Conservation (phyloP, 2,797 vertebrate species). For the Tachyglossus aculeatus region DNA sequence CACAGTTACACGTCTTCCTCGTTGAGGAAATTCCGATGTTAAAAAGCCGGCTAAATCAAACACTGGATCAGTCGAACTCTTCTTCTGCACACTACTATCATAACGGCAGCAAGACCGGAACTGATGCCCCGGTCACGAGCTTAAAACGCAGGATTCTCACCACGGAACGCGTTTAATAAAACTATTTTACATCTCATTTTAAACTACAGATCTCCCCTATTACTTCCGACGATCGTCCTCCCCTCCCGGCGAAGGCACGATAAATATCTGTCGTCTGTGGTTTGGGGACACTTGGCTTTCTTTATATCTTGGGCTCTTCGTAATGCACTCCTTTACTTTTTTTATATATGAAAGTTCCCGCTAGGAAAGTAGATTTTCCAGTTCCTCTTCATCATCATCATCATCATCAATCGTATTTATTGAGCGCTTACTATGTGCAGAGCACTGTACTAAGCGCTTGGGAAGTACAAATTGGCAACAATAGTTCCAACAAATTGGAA, state of each 20-base stretch:
- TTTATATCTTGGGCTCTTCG: constrained; percentile 16
- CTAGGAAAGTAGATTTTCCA: constrained; percentile 17
- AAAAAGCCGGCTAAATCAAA: too few species aligned
- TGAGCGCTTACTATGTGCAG: too few species aligned
- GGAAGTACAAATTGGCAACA: too few species aligned
- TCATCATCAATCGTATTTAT: too few species aligned
- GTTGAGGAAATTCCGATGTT: too few species aligned
- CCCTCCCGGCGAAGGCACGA: constrained; percentile 8
- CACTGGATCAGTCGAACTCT: too few species aligned
- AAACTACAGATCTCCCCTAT: constrained; percentile 18
- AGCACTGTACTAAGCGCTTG: too few species aligned
- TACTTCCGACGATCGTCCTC: background rate
- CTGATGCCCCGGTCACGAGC: constrained; percentile 25
- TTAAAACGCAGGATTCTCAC: constrained; percentile 16
- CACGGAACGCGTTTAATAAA: constrained; percentile 16
- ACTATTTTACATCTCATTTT: constrained; percentile 24
- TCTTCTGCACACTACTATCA: too few species aligned
- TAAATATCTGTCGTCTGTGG: background rate
- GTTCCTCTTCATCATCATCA: constrained; percentile 24
- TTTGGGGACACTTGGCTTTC: constrained; percentile 6
- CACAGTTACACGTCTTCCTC: too few species aligned
- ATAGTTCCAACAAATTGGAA: too few species aligned
- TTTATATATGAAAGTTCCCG: constrained; percentile 14
- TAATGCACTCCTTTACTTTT: constrained; percentile 22
- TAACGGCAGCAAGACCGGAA: constrained; percentile 34